Evolutionary conservation across 2,797 vertebrate genomes (phyloP).

Genomic region (Melanogrammus aeglefinus): DNA sequence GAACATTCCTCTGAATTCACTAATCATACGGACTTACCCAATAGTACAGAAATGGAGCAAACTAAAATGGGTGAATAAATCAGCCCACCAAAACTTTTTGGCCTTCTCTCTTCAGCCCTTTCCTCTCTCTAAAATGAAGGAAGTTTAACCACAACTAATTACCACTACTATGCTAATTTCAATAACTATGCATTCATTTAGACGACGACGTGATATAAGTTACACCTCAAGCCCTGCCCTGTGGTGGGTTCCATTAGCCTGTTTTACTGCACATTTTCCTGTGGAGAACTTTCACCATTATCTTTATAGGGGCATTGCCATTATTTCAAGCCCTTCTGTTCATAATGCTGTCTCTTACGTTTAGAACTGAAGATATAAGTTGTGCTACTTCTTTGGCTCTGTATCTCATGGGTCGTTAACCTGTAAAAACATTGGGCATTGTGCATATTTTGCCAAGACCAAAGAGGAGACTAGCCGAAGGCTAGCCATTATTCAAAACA

Average conservation of each 20-base stretch:
- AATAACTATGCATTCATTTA: neutral
- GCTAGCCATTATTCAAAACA: slow-evolving; percentile 1
- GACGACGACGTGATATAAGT: neutral
- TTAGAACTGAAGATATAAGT: neutral
- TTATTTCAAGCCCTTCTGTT: neutral
- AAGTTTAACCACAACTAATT: neutral
- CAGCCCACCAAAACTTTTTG: neutral
- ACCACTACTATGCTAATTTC: neutral
- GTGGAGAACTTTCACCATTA: neutral
- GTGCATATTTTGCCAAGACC: slow-evolving; percentile 6
- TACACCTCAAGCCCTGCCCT: neutral
- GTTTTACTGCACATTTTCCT: too few relatives aligned
- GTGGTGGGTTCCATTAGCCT: neutral
- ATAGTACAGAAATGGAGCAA: neutral
- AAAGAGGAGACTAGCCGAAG: slow-evolving; percentile 1
- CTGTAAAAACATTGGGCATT: neutral
- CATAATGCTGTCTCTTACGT: neutral
- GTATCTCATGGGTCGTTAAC: slow-evolving; percentile 2
- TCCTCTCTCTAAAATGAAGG: neutral
- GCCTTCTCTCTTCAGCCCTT: neutral
- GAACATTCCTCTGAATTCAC: neutral
- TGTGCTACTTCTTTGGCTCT: neutral
- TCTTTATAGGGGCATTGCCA: neutral
- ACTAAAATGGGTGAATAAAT: neutral
- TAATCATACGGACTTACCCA: neutral